A percentile compares a stretch with the other conserved stretches of the same genome.
These are phyloP conservation scores for Seriola aureovittata DNA, from an alignment of 2,113 vertebrate genomes.

Conservation along the genomic window DNA sequence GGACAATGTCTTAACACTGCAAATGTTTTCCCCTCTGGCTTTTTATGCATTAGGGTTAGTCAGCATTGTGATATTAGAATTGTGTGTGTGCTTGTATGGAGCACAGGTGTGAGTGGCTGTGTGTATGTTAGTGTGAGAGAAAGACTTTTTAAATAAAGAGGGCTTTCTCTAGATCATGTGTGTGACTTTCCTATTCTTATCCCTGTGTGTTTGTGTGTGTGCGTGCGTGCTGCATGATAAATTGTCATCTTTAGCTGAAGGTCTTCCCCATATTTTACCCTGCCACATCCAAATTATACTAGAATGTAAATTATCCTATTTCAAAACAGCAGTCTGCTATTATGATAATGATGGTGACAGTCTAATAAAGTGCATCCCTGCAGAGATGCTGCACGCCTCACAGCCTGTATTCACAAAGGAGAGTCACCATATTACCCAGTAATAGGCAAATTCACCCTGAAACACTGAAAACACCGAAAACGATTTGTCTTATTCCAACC, in stretches of 20 bases:
- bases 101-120: conserved; percentile 5
- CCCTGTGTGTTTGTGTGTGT: too few relatives aligned
- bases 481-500: not conserved
- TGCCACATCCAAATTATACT: conserved; percentile 47
- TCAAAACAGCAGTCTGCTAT: conserved; percentile 53
- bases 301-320: conserved; percentile 64
- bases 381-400: conserved; percentile 14
- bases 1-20: conserved; percentile 15
- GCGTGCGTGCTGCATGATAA: conserved; percentile 34
- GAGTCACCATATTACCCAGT: not conserved
- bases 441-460: not conserved
- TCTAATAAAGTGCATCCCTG: conserved; percentile 51
- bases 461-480: not conserved
- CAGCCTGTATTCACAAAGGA: conserved; percentile 11
- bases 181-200: not conserved
- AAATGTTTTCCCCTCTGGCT: conserved; percentile 18
- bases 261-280: conserved; percentile 56
- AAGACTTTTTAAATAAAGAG: not conserved
- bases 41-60: conserved; percentile 18
- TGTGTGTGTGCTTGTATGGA: not conserved
- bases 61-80: conserved; percentile 6
- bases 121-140: not conserved
- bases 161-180: not conserved
- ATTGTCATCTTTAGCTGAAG: conserved; percentile 61
- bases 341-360: conserved; percentile 54